These are phyloP conservation scores for Sylvilagus bachmani DNA, from an alignment of 2,113 vertebrate genomes.

Conservation along the genomic window DNA sequence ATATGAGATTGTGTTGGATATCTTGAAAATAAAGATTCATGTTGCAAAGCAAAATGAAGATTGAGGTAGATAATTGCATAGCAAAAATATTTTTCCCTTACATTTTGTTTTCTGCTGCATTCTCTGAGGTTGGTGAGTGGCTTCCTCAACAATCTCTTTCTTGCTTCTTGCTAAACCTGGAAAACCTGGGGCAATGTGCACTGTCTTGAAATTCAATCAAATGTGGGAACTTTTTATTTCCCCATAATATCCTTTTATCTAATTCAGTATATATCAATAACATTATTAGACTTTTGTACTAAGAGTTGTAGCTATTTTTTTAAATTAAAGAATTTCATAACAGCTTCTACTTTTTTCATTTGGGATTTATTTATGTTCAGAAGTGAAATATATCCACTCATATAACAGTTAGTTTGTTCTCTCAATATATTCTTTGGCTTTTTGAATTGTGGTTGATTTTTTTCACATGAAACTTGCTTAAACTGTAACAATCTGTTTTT, in stretches of 20 bases:
- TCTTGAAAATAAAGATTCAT: not conserved
- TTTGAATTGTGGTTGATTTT: constrained; percentile 43
- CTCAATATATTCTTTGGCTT: constrained; percentile 38
- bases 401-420: constrained; percentile 47
- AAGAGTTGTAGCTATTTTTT: not conserved
- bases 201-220: constrained; percentile 25
- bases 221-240: constrained; percentile 37
- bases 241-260: not conserved
- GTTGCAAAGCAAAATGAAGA: constrained; percentile 32
- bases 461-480: constrained; percentile 59
- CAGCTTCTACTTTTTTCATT: constrained; percentile 46
- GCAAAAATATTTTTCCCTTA: not conserved
- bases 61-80: not conserved
- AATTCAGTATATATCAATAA: not conserved
- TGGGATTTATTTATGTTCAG: constrained; percentile 5
- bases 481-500: constrained; percentile 52
- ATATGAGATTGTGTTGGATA: not conserved
- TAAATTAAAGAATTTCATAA: constrained; percentile 42
- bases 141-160: constrained; percentile 25
- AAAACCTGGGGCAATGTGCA: not conserved
- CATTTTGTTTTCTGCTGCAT: constrained; percentile 28
- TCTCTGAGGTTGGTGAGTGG: not conserved
- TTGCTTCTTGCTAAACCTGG: not conserved
- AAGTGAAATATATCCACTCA: constrained; percentile 35
- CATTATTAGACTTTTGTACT: constrained; percentile 30